These are phyloP conservation scores for Microchirus variegatus DNA, from an alignment of 2,797 vertebrate species.

Conservation along the genomic window DNA sequence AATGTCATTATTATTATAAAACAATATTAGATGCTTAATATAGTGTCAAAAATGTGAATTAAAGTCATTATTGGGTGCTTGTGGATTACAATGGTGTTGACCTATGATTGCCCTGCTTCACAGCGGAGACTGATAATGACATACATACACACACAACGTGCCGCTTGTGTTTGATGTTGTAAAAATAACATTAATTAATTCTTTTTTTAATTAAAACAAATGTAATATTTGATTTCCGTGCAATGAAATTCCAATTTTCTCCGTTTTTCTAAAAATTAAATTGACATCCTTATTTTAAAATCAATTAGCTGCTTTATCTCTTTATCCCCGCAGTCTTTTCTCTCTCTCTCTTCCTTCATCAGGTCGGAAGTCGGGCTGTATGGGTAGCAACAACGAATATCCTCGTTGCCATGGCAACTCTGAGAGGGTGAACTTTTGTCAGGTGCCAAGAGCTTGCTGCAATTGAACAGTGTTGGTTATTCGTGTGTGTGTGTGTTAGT, in stretches of 20 bases:
- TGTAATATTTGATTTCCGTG: conserved; percentile 1
- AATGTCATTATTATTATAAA: no score
- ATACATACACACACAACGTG: background rate
- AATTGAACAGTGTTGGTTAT: conserved; percentile 48
- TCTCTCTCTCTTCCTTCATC: conserved; percentile 18
- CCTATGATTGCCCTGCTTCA: conserved; percentile 2
- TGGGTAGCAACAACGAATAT: conserved; percentile 63
- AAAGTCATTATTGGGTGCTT: background rate
- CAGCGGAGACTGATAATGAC: conserved; percentile 2
- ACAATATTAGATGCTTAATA: background rate
- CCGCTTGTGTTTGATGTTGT: conserved; percentile 3
- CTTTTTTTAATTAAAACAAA: conserved; percentile 6
- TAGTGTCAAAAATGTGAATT: no score
- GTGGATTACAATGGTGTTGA: background rate
- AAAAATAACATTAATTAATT: conserved; percentile 19
- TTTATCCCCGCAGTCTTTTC: background rate
- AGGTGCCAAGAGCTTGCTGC: conserved; percentile 73
- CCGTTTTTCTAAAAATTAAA: conserved; percentile 30
- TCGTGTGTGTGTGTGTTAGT: conserved; percentile 10
- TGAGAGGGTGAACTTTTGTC: conserved; percentile 72
- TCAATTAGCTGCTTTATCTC: conserved; percentile 34
- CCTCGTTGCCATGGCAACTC: conserved; percentile 72
- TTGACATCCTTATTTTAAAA: conserved; percentile 41
- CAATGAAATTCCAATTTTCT: conserved; percentile 16
- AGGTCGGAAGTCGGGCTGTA: conserved; percentile 43